These are phyloP conservation scores for Apomyelois bistriatella DNA, from an alignment of 2,888 invertebrate species.

Conservation along the genomic window DNA sequence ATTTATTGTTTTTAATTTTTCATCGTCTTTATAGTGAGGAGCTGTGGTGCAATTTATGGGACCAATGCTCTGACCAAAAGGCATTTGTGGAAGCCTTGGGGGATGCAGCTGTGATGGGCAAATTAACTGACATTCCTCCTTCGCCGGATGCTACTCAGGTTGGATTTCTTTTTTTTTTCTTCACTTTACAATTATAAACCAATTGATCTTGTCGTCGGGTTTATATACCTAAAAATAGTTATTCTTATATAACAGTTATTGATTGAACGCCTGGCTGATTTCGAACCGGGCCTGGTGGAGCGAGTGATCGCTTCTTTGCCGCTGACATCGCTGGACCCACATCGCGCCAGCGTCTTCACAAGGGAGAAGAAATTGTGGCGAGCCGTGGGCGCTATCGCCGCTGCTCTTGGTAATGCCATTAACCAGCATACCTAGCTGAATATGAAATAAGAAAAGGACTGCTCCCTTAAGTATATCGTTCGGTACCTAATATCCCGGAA, in stretches of 20 bases:
- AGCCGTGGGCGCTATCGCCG: constrained; percentile 65
- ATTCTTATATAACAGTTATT: constrained; percentile 64
- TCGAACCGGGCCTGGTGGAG: constrained; percentile 83
- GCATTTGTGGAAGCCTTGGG: constrained; percentile 82
- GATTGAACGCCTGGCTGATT: constrained; percentile 82
- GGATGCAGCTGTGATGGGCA: constrained; percentile 82
- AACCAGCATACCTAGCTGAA: no score
- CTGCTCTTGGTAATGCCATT: constrained; percentile 48
- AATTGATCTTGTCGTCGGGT: no score
- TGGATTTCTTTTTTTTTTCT: no score
- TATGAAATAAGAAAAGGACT: no score
- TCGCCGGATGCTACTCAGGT: constrained; percentile 80
- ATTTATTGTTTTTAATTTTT: not conserved
- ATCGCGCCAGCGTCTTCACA: constrained; percentile 65
- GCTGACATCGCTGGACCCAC: constrained; percentile 63
- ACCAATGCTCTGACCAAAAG: constrained; percentile 70
- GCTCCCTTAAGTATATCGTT: no score
- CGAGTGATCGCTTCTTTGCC: constrained; percentile 80
- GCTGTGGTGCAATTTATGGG: constrained; percentile 66
- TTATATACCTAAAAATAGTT: not conserved
- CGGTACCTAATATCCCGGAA: no score
- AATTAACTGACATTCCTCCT: constrained; percentile 78
- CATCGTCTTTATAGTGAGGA: constrained; percentile 49
- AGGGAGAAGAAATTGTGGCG: constrained; percentile 60
- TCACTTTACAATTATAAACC: no score